These are phyloP conservation scores for Mythimna vitellina DNA, from an alignment of 2,888 invertebrate species.

Conservation along the genomic window DNA sequence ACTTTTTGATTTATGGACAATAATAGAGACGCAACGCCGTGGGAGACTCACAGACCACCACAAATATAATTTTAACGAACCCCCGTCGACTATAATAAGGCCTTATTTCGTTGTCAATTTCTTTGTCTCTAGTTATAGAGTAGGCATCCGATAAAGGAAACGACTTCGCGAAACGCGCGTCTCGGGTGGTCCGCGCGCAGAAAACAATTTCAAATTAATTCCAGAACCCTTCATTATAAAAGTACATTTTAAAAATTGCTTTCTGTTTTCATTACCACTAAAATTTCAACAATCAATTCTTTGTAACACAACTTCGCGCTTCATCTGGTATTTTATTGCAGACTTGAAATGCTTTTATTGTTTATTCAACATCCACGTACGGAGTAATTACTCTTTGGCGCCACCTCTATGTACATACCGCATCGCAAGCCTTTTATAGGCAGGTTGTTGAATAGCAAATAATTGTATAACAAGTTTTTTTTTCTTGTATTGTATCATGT, in stretches of 20 bases:
- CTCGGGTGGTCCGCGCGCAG: slow-evolving; percentile 80
- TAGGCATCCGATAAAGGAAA: slow-evolving; percentile 63
- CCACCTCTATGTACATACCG: slow-evolving; percentile 71
- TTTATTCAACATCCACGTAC: slow-evolving; percentile 72
- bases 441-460: slow-evolving; percentile 64
- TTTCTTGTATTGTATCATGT: slow-evolving; percentile 66
- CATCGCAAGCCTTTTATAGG: slow-evolving; percentile 62
- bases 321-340: slow-evolving; percentile 75
- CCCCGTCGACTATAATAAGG: slow-evolving; percentile 86
- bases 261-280: slow-evolving; percentile 72
- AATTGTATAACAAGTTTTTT: slow-evolving; percentile 68
- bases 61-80: slow-evolving; percentile 88
- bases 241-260: slow-evolving; percentile 58
- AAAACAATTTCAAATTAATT: slow-evolving; percentile 71
- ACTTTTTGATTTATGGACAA: slow-evolving; percentile 91
- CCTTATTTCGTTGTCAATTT: slow-evolving; percentile 82
- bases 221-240: slow-evolving; percentile 64
- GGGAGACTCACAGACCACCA: slow-evolving; percentile 87
- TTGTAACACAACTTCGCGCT: slow-evolving; percentile 71
- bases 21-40: slow-evolving; percentile 90
- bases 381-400: slow-evolving; percentile 77
- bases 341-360: slow-evolving; percentile 72
- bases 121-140: slow-evolving; percentile 78
- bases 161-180: slow-evolving; percentile 68
- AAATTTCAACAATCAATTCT: slow-evolving; percentile 70